phyloP scores from a whole-genome alignment of 2,113 vertebrate genomes.

The Zootoca vivipara region DNA sequence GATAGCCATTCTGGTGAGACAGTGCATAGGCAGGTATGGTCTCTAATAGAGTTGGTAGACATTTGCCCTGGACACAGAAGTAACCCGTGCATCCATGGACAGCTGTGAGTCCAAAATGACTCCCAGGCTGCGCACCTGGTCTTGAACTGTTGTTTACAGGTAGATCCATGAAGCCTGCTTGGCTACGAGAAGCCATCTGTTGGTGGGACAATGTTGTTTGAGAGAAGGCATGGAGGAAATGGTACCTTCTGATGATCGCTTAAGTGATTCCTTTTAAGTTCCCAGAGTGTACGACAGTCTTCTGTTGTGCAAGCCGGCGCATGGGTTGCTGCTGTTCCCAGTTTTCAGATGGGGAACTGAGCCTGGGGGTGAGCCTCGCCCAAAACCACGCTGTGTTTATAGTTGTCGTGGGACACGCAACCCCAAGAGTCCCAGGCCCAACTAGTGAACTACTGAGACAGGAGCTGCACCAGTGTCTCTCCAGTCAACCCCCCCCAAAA shows the following conservation, averaged over 20 bases:
- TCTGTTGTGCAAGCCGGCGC: neutral
- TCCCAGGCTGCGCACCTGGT: neutral
- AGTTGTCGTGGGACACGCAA: neutral
- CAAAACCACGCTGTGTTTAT: fast-evolving
- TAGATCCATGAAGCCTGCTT: too few relatives aligned
- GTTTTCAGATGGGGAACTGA: neutral
- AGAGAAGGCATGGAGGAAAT: neutral
- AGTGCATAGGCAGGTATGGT: too few relatives aligned
- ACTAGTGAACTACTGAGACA: neutral
- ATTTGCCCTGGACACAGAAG: too few relatives aligned
- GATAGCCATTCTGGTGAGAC: too few relatives aligned
- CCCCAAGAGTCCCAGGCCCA: too few relatives aligned
- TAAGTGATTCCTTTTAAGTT: neutral
- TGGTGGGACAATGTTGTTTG: too few relatives aligned
- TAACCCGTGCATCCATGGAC: too few relatives aligned
- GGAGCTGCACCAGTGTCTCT: neutral
- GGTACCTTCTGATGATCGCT: neutral
- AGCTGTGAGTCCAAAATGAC: too few relatives aligned
- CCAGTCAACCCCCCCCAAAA: too few relatives aligned
- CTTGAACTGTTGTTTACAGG: neutral
- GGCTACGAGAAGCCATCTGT: neutral
- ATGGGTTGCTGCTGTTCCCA: neutral
- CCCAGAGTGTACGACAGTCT: neutral
- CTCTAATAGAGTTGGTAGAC: too few relatives aligned
- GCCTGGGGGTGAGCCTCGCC: neutral